Percentiles rank a stretch among this genome's conserved stretches.
Conservation (phyloP, 2,888 invertebrate species). For the Nineta flava region DNA sequence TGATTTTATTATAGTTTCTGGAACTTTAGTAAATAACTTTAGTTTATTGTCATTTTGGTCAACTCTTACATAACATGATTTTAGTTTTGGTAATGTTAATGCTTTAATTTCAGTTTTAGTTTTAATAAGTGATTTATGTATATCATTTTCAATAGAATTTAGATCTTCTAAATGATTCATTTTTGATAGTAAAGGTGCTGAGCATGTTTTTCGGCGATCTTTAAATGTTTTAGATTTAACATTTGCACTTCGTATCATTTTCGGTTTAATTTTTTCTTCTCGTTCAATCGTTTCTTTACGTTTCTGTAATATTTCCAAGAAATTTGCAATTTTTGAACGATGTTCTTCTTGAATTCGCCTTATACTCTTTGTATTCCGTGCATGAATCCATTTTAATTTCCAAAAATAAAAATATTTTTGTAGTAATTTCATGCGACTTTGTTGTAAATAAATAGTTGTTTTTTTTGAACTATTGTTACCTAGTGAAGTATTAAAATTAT, state of each 20-base stretch:
- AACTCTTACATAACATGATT: constrained; percentile 5
- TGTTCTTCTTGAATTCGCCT: constrained; percentile 11
- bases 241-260: not conserved
- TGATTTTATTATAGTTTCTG: constrained; percentile 55
- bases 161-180: constrained; percentile 36
- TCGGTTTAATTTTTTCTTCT: constrained; percentile 5
- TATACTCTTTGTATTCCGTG: constrained; percentile 11
- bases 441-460: too few species aligned
- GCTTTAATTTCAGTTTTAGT: constrained; percentile 37
- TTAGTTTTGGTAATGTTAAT: constrained; percentile 26
- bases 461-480: too few species aligned
- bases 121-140: constrained; percentile 39
- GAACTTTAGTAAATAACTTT: constrained; percentile 38
- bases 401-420: constrained; percentile 16
- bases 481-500: too few species aligned
- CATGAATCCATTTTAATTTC: constrained; percentile 12
- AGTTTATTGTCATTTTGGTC: constrained; percentile 27
- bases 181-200: constrained; percentile 35
- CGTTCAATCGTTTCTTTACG: constrained; percentile 10
- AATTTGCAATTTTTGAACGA: constrained; percentile 18
- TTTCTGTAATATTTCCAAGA: constrained; percentile 17
- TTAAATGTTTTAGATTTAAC: not conserved
- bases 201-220: not conserved
- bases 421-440: not conserved
- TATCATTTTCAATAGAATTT: constrained; percentile 48